A percentile compares a stretch with the other conserved stretches of the same genome.
These are phyloP conservation scores for Glaucidium brasilianum DNA, from an alignment of 2,113 vertebrate species.

Conservation along the genomic window DNA sequence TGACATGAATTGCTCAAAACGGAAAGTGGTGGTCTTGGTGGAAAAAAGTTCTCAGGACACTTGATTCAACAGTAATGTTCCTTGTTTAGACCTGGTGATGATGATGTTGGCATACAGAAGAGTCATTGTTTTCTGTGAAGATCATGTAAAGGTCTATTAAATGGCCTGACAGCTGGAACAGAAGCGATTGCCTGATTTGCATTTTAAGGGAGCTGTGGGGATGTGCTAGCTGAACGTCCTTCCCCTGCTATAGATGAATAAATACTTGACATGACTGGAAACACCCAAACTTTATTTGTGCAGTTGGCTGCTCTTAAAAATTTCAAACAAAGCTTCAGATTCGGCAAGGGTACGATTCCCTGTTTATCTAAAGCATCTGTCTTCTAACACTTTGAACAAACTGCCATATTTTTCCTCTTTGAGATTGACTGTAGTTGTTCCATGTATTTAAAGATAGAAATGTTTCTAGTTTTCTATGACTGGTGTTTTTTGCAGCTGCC, in stretches of 20 bases:
- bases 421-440: background rate
- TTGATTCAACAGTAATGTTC: background rate
- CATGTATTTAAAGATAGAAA: background rate
- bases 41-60: background rate
- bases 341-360: background rate
- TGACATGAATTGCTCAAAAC: background rate
- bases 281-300: background rate
- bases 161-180: conserved; percentile 2
- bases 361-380: background rate
- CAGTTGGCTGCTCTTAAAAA: background rate
- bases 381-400: background rate
- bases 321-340: background rate
- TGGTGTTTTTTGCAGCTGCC: background rate
- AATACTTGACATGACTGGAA: background rate
- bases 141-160: background rate
- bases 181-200: background rate
- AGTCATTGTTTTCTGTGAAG: background rate
- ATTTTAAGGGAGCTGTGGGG: background rate
- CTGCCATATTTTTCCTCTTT: background rate
- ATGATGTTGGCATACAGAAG: background rate
- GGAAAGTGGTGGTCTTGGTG: background rate
- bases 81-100: background rate
- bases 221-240: background rate
- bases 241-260: background rate
- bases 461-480: background rate